phyloP scores from a whole-genome alignment of 2,888 invertebrate species.

The Hofmannophila pseudospretella region DNA sequence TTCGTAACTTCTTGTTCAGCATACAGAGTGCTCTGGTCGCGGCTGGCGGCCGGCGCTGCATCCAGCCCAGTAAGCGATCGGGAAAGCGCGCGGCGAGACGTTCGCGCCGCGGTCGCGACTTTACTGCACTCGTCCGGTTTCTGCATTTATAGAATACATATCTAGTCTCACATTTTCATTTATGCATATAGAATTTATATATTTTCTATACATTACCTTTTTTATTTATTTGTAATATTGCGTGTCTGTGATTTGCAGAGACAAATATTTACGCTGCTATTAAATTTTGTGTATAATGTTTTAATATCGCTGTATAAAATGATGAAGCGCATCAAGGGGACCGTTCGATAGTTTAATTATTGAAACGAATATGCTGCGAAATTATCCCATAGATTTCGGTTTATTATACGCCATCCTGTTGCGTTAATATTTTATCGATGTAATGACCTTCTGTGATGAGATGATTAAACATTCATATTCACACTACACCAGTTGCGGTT shows the following conservation, averaged over 20 bases:
- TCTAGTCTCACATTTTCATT: too few species aligned
- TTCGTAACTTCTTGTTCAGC: constrained; percentile 6
- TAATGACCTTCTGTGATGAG: too few species aligned
- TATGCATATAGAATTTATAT: too few species aligned
- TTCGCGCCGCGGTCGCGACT: constrained; percentile 20
- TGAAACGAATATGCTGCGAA: background rate
- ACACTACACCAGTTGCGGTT: too few species aligned
- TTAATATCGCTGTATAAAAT: background rate
- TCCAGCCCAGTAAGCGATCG: constrained; percentile 42
- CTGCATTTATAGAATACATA: too few species aligned
- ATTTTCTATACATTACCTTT: too few species aligned
- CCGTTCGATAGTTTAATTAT: background rate
- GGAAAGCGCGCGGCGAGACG: constrained; percentile 50
- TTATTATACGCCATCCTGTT: background rate
- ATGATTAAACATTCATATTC: too few species aligned
- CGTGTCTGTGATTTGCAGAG: too few species aligned
- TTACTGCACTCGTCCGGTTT: background rate
- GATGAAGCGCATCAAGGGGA: background rate
- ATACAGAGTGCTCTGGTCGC: constrained; percentile 7
- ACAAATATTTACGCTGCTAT: too few species aligned
- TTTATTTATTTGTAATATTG: too few species aligned
- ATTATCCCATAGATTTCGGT: background rate
- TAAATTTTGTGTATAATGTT: background rate
- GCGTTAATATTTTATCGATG: too few species aligned
- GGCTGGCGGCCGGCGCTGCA: constrained; percentile 6